Evolutionary conservation across 2,113 vertebrate species (phyloP), one percentile per base, ranked within the genome.

Genomic region (Rallus limicola): DNA sequence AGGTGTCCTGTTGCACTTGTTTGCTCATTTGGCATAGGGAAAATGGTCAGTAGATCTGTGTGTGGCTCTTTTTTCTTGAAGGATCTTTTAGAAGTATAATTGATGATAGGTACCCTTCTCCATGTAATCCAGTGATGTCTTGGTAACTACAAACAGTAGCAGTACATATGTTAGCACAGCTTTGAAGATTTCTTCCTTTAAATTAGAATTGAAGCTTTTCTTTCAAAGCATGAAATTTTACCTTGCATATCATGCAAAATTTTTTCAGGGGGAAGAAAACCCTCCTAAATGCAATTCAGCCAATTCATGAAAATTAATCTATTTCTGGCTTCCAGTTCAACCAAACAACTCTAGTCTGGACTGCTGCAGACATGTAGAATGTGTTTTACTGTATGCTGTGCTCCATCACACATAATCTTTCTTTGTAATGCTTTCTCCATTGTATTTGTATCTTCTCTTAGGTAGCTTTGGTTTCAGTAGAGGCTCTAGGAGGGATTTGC

Each of bases 161-260:
- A 69, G n/a, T 38, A 29, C 33, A 23, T 28, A n/a, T 0, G 0
- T 6, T 38, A 26, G 34, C 16, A 5, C 20, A 38, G 36, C 42
- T 75, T 40, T 16, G 58, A 80, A 53, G 17, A 21, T 50, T 62
- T 67, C 42, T 76, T 63, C 19, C 69, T 84, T 81, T 67, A 67
- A 58, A 84, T 71, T 58, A 53, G 42, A 71, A n/a, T 58, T 68
- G 33, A 48, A 68, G n/a, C 53, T 71, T 71, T 69, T 82, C 31
- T 70, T 64, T 72, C 26, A 71, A 71, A 28, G 34, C 0, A 33
- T 48, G 38, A 34, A 67, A 59, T 72, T 77, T 92, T 63, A 71
- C 72, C 33, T 71, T 71, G 18, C 5, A 2, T 34, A 25, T 74
- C 21, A 16, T 34, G n/a, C 64, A 50, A 38, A 46, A 58, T 6